phyloP scores from a whole-genome alignment of 1,140 invertebrate species.

The Diuraphis noxia region DNA sequence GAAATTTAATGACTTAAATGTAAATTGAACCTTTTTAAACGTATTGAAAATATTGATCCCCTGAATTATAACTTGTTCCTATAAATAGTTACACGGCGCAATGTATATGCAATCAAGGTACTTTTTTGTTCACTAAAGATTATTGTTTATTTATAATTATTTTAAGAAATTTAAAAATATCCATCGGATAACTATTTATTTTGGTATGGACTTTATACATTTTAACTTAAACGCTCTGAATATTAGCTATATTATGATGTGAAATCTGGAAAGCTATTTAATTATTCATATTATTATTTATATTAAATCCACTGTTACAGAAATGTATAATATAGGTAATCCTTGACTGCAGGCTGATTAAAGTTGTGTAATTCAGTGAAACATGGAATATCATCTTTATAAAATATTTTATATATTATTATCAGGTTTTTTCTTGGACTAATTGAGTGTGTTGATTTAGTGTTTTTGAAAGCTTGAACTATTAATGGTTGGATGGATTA shows the following conservation, averaged over 20 bases:
- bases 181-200: background rate
- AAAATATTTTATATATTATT: constrained; percentile 12
- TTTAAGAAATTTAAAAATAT: background rate
- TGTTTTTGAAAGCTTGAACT: background rate
- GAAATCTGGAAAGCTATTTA: background rate
- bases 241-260: background rate
- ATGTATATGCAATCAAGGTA: no score
- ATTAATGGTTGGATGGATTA: background rate
- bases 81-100: no score
- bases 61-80: no score
- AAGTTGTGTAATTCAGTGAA: background rate
- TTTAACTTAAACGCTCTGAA: background rate
- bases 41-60: no score
- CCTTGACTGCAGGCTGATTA: background rate
- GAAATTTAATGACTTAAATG: background rate
- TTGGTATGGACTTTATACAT: background rate
- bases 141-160: no score
- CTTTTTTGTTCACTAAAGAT: no score
- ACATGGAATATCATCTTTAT: background rate
- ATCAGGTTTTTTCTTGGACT: background rate
- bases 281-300: background rate
- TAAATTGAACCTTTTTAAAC: no score
- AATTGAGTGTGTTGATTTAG: background rate
- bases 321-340: background rate
- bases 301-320: background rate